Conservation (phyloP, 35 echinoderm and acorn worm species). For the Ophiothrix spiculata region DNA sequence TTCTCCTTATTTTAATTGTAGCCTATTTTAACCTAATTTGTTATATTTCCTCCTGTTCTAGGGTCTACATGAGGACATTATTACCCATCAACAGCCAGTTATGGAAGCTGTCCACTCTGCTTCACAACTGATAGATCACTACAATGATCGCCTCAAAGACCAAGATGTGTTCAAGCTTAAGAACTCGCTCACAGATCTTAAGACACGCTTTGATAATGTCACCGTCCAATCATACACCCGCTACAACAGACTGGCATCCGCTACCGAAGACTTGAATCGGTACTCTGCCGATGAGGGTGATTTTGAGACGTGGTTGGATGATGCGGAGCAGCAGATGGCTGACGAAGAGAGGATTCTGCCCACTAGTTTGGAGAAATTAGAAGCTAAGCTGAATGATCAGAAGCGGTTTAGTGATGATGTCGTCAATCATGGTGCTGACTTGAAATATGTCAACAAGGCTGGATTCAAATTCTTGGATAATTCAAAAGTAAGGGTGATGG, state of each 20-base stretch:
- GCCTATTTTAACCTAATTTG: too few species aligned
- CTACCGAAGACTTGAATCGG: slow-evolving; percentile 66
- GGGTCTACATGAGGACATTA: slow-evolving; percentile 81
- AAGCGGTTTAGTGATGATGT: slow-evolving; percentile 78
- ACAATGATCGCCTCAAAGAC: slow-evolving; percentile 79
- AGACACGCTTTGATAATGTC: slow-evolving; percentile 69
- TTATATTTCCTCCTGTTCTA: too few species aligned
- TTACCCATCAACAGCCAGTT: slow-evolving; percentile 78
- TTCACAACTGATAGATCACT: slow-evolving; percentile 70
- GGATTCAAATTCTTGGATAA: slow-evolving; percentile 93
- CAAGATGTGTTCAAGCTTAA: slow-evolving; percentile 84
- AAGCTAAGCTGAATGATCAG: slow-evolving; percentile 51
- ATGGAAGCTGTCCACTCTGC: slow-evolving; percentile 87
- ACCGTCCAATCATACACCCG: slow-evolving; percentile 85
- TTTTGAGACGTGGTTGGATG: slow-evolving; percentile 71
- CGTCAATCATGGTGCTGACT: slow-evolving; percentile 77
- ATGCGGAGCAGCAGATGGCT: slow-evolving; percentile 53
- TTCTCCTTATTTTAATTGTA: too few species aligned
- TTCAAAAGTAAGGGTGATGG: slow-evolving; percentile 70
- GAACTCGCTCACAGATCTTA: slow-evolving; percentile 66
- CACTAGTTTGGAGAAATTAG: slow-evolving; percentile 46
- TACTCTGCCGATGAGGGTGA: slow-evolving; percentile 62
- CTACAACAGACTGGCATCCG: slow-evolving; percentile 56
- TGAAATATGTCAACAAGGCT: slow-evolving; percentile 91
- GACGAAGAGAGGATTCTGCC: slow-evolving; percentile 35